Evolutionary conservation across 2,888 invertebrate species (phyloP).

Genomic region (Amphipoea lucens): DNA sequence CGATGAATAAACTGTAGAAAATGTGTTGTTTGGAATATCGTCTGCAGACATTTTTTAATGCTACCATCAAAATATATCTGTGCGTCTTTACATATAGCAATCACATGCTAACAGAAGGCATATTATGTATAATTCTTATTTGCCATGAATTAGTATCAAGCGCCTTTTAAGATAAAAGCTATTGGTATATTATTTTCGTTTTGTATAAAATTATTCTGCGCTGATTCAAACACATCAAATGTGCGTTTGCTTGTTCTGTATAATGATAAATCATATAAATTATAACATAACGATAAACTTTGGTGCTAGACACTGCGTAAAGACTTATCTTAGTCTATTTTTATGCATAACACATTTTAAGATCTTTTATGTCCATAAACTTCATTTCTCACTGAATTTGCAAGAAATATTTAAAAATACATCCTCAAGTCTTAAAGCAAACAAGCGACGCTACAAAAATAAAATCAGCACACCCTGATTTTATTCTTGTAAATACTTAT

Average conservation of each 20-base stretch:
- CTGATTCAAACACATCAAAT: not conserved
- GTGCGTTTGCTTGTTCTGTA: not conserved
- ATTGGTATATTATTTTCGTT: not conserved
- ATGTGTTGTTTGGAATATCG: not conserved
- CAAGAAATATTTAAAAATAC: not conserved
- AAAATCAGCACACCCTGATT: not conserved
- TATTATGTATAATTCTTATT: not conserved
- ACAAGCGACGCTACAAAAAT: not conserved
- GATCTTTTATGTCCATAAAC: not conserved
- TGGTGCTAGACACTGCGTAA: not conserved
- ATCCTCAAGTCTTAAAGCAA: not conserved
- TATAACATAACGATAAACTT: not conserved
- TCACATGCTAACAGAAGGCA: constrained; percentile 25
- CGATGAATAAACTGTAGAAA: not conserved
- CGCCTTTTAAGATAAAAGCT: not conserved
- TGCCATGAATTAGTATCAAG: constrained; percentile 10
- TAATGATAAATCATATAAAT: not conserved
- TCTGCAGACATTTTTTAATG: constrained; percentile 1
- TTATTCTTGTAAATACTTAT: not conserved
- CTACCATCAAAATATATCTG: not conserved
- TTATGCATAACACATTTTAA: not conserved
- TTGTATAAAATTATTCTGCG: not conserved
- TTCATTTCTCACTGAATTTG: not conserved
- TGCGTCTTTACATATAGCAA: constrained; percentile 25
- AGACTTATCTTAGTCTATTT: not conserved